Evolutionary conservation across 2,888 invertebrate genomes (phyloP), one percentile per base, ranked within the genome.

Genomic region (Drosophila crucigera): DNA sequence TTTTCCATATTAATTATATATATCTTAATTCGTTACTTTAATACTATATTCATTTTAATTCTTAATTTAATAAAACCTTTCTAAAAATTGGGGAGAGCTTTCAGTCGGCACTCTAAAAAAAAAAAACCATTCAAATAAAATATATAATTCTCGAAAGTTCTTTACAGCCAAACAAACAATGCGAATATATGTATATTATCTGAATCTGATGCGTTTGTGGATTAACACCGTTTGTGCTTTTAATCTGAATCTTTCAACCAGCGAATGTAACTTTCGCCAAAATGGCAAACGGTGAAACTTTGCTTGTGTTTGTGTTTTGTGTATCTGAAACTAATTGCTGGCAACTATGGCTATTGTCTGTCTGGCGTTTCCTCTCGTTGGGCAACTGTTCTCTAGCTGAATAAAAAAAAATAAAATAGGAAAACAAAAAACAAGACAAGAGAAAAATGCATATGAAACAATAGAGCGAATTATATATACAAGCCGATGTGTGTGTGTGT

Each of bases 401-500:
- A 25, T 49, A 58, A 55, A 63, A 54, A 30, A 30, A 56, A 28
- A 16, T 0, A 58, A 16, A 30, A 56, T 28, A 30, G 37, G 19
- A 56, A 56, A n/a, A 37, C 25, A 54, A 2, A 30, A 63, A 68
- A n/a, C 14, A 58, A 69, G 50, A 56, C 60, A 47, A 47, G 68
- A 72, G 68, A 67, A 77, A 80, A 81, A 50, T 76, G 80, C 79
- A 81, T 78, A 80, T 76, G 76, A 80, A 82, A 82, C 82, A 82
- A 82, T 82, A 64, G 80, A 69, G 70, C 71, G 73, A 80, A 77
- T 78, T 77, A 75, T 70, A 72, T 70, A 64, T 58, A 76, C 72
- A 75, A 9, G 53, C 47, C 33, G n/a, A 59, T 52, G 31, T 60
- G 56, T n/a, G 60, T 65, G 9, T n/a, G 25, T 25, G 25, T 47